Conservation (phyloP, 2,113 vertebrate genomes). For the Caranx ignobilis region DNA sequence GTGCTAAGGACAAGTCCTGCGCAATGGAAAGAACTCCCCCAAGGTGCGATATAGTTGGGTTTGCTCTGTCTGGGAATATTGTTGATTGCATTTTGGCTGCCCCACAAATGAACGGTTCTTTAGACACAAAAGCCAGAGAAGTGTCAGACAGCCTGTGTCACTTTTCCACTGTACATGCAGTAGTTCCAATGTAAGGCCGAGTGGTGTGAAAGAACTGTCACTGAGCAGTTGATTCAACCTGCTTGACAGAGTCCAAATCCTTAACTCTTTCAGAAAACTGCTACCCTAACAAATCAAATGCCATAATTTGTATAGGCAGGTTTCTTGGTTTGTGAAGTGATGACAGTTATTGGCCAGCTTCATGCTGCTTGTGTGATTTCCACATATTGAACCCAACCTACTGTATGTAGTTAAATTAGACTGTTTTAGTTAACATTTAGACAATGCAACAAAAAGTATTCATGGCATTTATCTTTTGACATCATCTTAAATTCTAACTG, state of each 20-base stretch:
- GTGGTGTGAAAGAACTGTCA: not conserved
- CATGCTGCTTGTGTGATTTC: no score
- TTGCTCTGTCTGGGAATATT: conserved; percentile 34
- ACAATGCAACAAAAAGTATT: no score
- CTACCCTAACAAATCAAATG: not conserved
- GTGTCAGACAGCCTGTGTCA: conserved; percentile 28
- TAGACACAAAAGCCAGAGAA: conserved; percentile 20
- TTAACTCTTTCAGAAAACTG: not conserved
- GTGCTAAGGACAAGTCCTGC: not conserved
- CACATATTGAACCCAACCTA: no score
- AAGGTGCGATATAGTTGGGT: conserved; percentile 21
- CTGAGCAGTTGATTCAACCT: not conserved
- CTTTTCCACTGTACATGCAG: conserved; percentile 9
- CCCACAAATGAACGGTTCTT: conserved; percentile 26
- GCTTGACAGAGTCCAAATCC: not conserved
- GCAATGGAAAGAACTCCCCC: conserved; percentile 46
- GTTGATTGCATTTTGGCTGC: conserved; percentile 76
- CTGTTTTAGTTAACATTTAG: no score
- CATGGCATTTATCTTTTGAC: no score
- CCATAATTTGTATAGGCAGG: not conserved
- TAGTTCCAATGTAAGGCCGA: not conserved
- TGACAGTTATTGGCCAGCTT: not conserved
- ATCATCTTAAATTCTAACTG: no score
- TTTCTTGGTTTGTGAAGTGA: not conserved
- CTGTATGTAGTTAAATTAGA: no score